phyloP scores from a whole-genome alignment of 2,888 invertebrate species.

The Rosalia funebris region DNA sequence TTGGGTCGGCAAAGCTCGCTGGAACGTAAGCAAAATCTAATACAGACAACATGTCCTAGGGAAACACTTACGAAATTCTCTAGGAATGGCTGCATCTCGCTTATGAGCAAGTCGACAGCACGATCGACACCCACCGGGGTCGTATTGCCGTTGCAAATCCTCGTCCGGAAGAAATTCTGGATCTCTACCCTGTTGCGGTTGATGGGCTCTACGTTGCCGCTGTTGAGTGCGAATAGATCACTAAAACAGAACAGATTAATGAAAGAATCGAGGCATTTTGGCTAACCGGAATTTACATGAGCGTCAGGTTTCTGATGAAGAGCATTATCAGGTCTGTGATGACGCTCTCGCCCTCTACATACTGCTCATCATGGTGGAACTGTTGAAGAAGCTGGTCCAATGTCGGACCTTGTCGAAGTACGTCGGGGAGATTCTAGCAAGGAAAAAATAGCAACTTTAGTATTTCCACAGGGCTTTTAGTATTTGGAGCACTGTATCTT shows the following conservation, averaged over 20 bases:
- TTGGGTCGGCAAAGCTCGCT: conserved; percentile 54
- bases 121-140: conserved; percentile 61
- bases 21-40: conserved; percentile 34
- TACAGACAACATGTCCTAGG: background rate
- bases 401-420: conserved; percentile 54
- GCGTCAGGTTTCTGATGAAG: conserved; percentile 56
- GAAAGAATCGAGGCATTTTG: background rate
- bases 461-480: no score
- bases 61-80: conserved; percentile 62
- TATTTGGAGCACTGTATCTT: no score
- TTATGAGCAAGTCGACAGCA: conserved; percentile 63
- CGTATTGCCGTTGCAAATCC: conserved; percentile 62
- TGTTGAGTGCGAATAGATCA: conserved; percentile 59
- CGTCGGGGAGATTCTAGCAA: conserved; percentile 44
- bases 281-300: conserved; percentile 60
- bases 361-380: conserved; percentile 58
- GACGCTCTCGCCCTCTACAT: conserved; percentile 62
- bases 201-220: conserved; percentile 61
- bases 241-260: conserved; percentile 47
- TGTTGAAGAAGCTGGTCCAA: conserved; percentile 62
- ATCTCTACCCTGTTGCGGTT: conserved; percentile 64
- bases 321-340: conserved; percentile 63
- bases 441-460: no score
- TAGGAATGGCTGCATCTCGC: conserved; percentile 63
- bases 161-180: conserved; percentile 63